Conservation (phyloP, 2,797 vertebrate species). For the Gadopsis marmoratus region DNA sequence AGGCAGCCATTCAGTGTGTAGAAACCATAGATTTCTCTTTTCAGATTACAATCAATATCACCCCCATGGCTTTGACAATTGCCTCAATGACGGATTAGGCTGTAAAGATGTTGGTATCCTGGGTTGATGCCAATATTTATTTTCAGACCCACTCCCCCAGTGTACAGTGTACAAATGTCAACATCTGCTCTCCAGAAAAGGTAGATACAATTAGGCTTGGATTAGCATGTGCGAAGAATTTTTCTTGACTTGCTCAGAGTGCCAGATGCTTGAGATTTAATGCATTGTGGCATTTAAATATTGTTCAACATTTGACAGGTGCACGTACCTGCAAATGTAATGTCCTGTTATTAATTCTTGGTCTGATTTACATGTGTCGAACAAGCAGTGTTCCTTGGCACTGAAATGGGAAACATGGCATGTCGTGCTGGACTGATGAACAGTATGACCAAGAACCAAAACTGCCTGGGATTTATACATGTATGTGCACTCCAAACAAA, state of each 20-base stretch:
- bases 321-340: not conserved
- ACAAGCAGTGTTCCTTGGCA: constrained; percentile 3
- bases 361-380: constrained; percentile 1
- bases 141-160: constrained; percentile 42
- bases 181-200: constrained; percentile 48
- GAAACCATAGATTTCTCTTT: constrained; percentile 80
- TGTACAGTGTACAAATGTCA: constrained; percentile 61
- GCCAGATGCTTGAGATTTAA: not conserved
- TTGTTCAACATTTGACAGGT: constrained; percentile 12
- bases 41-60: constrained; percentile 76
- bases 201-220: constrained; percentile 26
- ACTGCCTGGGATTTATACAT: not conserved
- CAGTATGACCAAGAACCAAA: not conserved
- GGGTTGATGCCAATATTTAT: constrained; percentile 68
- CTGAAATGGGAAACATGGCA: not conserved
- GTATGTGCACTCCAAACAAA: constrained; percentile 4
- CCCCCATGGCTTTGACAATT: constrained; percentile 73
- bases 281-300: constrained; percentile 9
- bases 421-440: not conserved
- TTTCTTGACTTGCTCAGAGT: not conserved
- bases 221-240: not conserved
- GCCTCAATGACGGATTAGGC: constrained; percentile 69
- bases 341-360: not conserved
- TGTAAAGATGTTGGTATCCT: constrained; percentile 66
- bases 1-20: constrained; percentile 69